Conservation (phyloP, 2,797 vertebrate genomes). For the Tympanoctomys barrerae region DNA sequence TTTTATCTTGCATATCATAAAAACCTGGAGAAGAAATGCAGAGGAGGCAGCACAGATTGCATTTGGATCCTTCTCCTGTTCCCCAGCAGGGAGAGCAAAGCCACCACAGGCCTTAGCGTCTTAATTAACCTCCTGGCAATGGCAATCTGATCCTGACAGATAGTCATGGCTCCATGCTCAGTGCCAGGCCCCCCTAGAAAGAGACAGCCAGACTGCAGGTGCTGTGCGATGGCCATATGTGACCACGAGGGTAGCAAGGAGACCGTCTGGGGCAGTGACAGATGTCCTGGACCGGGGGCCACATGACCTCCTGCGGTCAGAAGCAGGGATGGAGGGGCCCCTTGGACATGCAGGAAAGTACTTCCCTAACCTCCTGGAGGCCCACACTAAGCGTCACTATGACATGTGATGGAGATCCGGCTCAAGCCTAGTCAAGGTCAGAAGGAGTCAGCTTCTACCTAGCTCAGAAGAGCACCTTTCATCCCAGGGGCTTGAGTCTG, state of each 20-base stretch:
- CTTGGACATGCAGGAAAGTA: not conserved
- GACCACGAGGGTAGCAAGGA: not conserved
- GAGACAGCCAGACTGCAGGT: not conserved
- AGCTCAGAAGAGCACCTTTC: conserved; percentile 10
- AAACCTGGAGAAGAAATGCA: not conserved
- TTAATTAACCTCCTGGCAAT: conserved; percentile 37
- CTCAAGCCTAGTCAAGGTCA: not conserved
- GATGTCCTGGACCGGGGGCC: not conserved
- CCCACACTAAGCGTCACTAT: not conserved
- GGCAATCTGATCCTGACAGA: conserved; percentile 20
- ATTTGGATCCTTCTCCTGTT: conserved; percentile 9
- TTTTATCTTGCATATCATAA: not conserved
- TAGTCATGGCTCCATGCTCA: not conserved
- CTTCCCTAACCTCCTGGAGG: not conserved
- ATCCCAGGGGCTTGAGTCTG: not conserved
- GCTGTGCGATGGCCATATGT: not conserved
- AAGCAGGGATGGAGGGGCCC: not conserved
- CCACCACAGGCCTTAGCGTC: conserved; percentile 5
- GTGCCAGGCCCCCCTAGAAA: not conserved
- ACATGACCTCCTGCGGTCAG: not conserved
- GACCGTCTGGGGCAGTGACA: not conserved
- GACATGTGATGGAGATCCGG: not conserved
- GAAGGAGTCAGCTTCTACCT: not conserved
- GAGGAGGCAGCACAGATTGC: not conserved
- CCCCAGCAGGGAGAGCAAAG: not conserved